Evolutionary conservation across 2,888 invertebrate genomes (phyloP).

Genomic region (Drosophila recens): DNA sequence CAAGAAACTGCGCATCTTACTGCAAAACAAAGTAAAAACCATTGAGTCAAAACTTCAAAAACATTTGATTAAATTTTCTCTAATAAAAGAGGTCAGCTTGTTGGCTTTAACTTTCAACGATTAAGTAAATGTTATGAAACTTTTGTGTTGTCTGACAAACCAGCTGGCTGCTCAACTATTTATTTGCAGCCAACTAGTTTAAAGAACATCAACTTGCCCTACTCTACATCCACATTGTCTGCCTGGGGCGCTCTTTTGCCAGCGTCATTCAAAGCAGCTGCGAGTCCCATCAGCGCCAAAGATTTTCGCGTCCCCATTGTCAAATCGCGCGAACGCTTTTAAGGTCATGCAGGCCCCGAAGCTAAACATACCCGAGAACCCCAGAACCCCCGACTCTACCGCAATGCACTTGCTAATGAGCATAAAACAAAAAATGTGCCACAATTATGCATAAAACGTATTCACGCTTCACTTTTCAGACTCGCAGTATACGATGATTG

Average conservation of each 20-base stretch:
- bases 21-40: not conserved
- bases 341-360: conserved; percentile 49
- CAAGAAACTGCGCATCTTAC: not conserved
- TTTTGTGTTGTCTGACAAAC: conserved; percentile 11
- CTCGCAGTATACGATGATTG: not conserved
- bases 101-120: conserved; percentile 14
- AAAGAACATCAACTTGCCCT: conserved; percentile 38
- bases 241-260: conserved; percentile 26
- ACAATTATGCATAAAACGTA: conserved; percentile 8
- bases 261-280: conserved; percentile 32
- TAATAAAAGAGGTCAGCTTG: not conserved
- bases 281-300: conserved; percentile 42
- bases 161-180: conserved; percentile 38
- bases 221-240: conserved; percentile 25
- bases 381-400: not conserved
- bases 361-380: conserved; percentile 20
- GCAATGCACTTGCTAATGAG: conserved; percentile 16
- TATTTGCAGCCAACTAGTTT: conserved; percentile 22
- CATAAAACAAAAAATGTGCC: not conserved
- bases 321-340: conserved; percentile 71
- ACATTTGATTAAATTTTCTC: conserved; percentile 4
- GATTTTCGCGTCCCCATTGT: conserved; percentile 49
- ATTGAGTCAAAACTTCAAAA: not conserved
- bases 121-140: conserved; percentile 41
- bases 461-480: not conserved